These are phyloP conservation scores for Aphaenogaster ashmeadi DNA, from an alignment of 1,140 invertebrate species.

Conservation along the genomic window DNA sequence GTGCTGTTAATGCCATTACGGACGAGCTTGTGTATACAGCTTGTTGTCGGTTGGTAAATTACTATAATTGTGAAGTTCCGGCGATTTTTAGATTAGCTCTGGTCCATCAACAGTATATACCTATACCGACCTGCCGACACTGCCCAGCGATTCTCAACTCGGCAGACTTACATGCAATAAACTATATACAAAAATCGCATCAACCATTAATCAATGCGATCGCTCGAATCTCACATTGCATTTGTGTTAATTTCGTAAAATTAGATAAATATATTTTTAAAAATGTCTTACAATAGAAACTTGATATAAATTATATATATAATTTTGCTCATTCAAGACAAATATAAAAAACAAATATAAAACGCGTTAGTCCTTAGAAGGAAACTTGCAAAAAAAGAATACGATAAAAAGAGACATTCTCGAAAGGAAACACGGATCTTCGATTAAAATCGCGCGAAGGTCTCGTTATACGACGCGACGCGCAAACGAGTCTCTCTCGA, in stretches of 20 bases:
- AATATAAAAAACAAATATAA: neutral
- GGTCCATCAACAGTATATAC: constrained; percentile 85
- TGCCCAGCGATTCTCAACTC: constrained; percentile 77
- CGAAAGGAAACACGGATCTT: constrained; percentile 16
- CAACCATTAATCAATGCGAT: neutral
- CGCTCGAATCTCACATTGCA: neutral
- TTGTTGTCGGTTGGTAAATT: constrained; percentile 86
- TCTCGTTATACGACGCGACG: constrained; percentile 18
- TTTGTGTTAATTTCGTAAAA: neutral
- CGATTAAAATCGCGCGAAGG: constrained; percentile 44
- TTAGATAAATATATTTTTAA: neutral
- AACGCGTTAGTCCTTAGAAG: neutral
- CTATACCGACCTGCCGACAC: constrained; percentile 80
- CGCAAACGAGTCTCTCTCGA: constrained; percentile 12
- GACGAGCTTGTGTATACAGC: constrained; percentile 81
- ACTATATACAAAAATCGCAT: neutral
- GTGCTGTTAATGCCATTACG: constrained; percentile 79
- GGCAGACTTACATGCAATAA: neutral
- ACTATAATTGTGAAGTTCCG: constrained; percentile 87
- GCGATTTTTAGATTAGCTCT: constrained; percentile 87
- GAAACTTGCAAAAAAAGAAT: neutral
- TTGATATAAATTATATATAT: neutral
- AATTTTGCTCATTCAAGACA: neutral
- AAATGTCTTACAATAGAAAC: neutral
- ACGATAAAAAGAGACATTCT: neutral